phyloP scores from a whole-genome alignment of 2,113 vertebrate species.

The Brachyhypopomus occidentalis region DNA sequence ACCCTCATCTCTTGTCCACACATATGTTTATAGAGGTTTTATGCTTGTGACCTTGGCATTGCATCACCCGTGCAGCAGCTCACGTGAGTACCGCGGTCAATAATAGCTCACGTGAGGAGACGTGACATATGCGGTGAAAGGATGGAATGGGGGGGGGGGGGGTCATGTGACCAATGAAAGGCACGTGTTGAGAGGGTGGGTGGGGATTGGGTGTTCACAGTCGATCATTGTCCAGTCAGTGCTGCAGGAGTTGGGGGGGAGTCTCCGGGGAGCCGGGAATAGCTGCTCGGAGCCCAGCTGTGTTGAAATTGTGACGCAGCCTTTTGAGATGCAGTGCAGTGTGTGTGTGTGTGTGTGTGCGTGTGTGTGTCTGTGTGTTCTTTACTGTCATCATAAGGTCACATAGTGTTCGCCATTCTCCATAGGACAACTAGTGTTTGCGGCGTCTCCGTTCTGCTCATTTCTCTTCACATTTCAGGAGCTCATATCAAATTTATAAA shows the following conservation, averaged over 20 bases:
- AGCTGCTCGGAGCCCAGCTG: background rate
- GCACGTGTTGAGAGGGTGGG: no score
- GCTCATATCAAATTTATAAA: no score
- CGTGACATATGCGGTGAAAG: background rate
- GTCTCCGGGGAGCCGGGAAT: background rate
- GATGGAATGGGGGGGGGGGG: no score
- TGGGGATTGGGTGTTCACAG: background rate
- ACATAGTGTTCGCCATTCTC: background rate
- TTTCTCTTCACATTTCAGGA: no score
- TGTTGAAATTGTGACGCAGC: background rate
- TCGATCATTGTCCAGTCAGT: background rate
- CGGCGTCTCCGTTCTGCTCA: no score
- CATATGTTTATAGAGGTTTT: background rate
- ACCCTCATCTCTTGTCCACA: background rate
- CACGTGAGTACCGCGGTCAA: background rate
- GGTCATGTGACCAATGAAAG: constrained; percentile 9
- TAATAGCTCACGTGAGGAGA: background rate
- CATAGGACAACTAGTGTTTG: background rate
- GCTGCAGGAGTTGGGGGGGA: background rate
- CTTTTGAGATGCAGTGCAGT: background rate
- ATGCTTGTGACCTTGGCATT: background rate
- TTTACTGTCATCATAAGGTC: background rate
- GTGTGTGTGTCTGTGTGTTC: background rate
- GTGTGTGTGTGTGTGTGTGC: background rate
- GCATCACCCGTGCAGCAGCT: no score